phyloP scores from a whole-genome alignment of 2,888 invertebrate genomes.

The Dinocampus coccinellae region DNA sequence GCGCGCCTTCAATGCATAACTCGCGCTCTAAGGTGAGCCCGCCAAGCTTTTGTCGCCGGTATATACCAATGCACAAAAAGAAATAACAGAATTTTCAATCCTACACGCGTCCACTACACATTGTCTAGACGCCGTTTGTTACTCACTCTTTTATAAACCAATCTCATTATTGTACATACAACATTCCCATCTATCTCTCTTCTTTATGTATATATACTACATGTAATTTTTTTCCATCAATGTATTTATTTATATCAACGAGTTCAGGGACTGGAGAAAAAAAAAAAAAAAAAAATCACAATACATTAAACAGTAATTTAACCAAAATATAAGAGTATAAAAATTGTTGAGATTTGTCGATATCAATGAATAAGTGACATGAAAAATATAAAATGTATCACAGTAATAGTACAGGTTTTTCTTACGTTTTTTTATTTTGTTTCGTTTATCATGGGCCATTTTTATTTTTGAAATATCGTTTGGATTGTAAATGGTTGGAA shows the following conservation, averaged over 20 bases:
- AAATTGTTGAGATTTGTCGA: not conserved
- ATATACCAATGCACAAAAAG: not conserved
- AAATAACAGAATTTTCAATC: slow-evolving; percentile 12
- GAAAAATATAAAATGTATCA: too few species aligned
- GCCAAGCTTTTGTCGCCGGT: slow-evolving; percentile 17
- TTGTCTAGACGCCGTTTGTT: slow-evolving; percentile 12
- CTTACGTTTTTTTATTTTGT: too few species aligned
- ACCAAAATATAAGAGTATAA: too few species aligned
- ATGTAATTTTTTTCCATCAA: too few species aligned
- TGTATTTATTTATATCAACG: too few species aligned
- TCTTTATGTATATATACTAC: not conserved
- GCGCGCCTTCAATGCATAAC: slow-evolving; percentile 36
- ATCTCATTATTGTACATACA: not conserved
- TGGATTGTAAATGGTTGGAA: not conserved
- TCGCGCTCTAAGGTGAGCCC: slow-evolving; percentile 15
- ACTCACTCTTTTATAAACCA: not conserved
- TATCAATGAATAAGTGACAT: not conserved
- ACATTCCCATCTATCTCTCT: too few species aligned
- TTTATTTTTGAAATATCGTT: not conserved
- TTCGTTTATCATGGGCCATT: not conserved
- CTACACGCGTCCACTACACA: slow-evolving; percentile 16
- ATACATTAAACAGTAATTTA: too few species aligned
- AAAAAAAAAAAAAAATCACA: too few species aligned
- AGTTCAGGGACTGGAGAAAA: not conserved
- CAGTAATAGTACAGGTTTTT: not conserved